Evolutionary conservation across 2,113 vertebrate species (phyloP).

Genomic region (Oceanites oceanicus): DNA sequence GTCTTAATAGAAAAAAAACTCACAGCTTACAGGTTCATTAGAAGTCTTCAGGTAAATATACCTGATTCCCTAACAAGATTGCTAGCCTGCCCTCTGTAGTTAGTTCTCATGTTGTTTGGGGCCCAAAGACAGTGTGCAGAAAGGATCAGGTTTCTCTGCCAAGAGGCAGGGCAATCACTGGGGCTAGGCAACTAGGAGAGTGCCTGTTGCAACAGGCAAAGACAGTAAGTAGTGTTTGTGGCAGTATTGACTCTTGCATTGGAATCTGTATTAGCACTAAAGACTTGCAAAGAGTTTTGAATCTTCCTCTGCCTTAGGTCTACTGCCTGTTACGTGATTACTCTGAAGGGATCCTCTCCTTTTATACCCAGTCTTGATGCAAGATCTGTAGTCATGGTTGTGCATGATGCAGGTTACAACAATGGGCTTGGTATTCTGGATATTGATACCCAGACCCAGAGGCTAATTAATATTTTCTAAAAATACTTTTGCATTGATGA

Average conservation of each 20-base stretch:
- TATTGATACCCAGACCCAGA: not conserved
- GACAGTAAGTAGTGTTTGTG: not conserved
- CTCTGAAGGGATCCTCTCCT: not conserved
- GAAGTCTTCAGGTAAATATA: not conserved
- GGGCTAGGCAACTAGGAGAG: no score
- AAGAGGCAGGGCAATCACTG: not conserved
- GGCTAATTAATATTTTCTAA: not conserved
- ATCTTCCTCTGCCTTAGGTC: not conserved
- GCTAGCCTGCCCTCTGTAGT: not conserved
- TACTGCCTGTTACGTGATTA: not conserved
- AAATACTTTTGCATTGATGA: not conserved
- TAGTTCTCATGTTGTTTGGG: not conserved
- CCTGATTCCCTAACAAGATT: not conserved
- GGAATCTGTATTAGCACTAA: not conserved
- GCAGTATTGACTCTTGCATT: not conserved
- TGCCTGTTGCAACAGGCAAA: not conserved
- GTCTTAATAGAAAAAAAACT: not conserved
- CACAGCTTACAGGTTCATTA: not conserved
- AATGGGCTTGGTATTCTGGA: not conserved
- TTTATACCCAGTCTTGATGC: not conserved
- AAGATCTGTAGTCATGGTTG: not conserved
- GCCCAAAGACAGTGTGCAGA: not conserved
- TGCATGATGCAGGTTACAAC: not conserved
- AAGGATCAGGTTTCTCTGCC: not conserved
- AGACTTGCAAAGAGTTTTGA: not conserved